Evolutionary conservation across 2,888 invertebrate species (phyloP), one percentile per base, ranked within the genome.

Genomic region (Acanthococcus lagerstroemiae): DNA sequence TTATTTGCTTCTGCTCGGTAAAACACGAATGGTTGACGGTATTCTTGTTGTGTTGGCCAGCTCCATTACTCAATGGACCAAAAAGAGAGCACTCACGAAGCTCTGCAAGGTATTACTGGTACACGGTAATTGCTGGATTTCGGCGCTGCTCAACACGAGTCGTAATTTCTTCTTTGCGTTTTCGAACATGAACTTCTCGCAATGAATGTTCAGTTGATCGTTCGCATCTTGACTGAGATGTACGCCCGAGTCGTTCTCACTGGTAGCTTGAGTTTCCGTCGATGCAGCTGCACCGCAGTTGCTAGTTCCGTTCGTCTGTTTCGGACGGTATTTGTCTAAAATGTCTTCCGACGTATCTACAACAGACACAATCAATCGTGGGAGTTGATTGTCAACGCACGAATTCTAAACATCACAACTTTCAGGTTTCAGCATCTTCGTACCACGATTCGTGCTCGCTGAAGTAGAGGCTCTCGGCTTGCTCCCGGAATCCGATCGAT

Each of bases 301-400:
- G 70, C 80, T 81, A 30, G 80, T 80, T 61, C 80, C 80, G 19
- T 77, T 79, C 69, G 83, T 81, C 66, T 83, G 80, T 75, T 86
- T 84, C 70, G 85, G 82, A 3, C 95, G 81, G 78, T 96, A 96
- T 77, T 95, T 96, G 48, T 92, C 95, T 71, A 96, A 80, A 74
- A 96, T 96, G 74, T 95, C 94, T 73, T 95, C 95, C 0, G 89
- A 86, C 37, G 84, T 84, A 78, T 93, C 93, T n/a, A n/a, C n/a
- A n/a, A n/a, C n/a, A n/a, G n/a, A n/a, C n/a, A n/a, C n/a, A n/a
- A n/a, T n/a, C n/a, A n/a, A n/a, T n/a, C n/a, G n/a, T n/a, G n/a
- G n/a, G n/a, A n/a, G n/a, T n/a, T n/a, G n/a, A n/a, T n/a, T n/a
- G n/a, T n/a, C n/a, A n/a, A n/a, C n/a, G n/a, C n/a, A n/a, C n/a